Evolutionary conservation across 1,140 invertebrate genomes (phyloP), one percentile per base, ranked within the genome.

Genomic region (Euglossa dilemma): DNA sequence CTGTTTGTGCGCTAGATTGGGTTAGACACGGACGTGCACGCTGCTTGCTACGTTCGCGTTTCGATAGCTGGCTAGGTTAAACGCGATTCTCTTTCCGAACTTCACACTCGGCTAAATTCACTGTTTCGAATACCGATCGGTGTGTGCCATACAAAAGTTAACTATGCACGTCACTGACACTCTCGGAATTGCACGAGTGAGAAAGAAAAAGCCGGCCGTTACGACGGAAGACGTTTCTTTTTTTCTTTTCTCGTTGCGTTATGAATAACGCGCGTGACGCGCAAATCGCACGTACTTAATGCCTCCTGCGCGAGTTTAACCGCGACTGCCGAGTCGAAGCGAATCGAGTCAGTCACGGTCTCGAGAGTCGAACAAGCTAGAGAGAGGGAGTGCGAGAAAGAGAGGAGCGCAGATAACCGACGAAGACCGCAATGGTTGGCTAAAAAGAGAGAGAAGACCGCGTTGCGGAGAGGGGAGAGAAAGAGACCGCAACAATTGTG

Each of bases 251-350:
- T 28, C 36, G n/a, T 72, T 67, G 45, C 47, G 70, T 54, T 36
- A 69, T 20, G 47, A 69, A 71, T 64, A 56, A 63, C 63, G 25
- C 76, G 72, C 82, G 75, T 50, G 84, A 18, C 43, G 54, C 56
- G 36, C 45, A 16, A 61, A 64, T 54, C 43, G 36, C 69, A 66
- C 80, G 76, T 74, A 36, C 36, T 36, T 36, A 59, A 59, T 66
- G 76, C 72, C 64, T 83, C 25, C 67, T 72, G 45, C 85, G 86
- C 91, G 85, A 90, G 91, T 88, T 90, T 89, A 91, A 89, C 83
- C 85, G 91, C 90, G 87, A 92, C 91, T 92, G 90, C 87, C 88
- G 89, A 69, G 84, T 61, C 71, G 86, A 85, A 79, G 76, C 71
- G 69, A 80, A 71, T 85, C 87, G 87, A 88, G 63, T 86, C 74